Conservation (phyloP, 2,797 vertebrate genomes). For the Rhyacichthys aspro region DNA sequence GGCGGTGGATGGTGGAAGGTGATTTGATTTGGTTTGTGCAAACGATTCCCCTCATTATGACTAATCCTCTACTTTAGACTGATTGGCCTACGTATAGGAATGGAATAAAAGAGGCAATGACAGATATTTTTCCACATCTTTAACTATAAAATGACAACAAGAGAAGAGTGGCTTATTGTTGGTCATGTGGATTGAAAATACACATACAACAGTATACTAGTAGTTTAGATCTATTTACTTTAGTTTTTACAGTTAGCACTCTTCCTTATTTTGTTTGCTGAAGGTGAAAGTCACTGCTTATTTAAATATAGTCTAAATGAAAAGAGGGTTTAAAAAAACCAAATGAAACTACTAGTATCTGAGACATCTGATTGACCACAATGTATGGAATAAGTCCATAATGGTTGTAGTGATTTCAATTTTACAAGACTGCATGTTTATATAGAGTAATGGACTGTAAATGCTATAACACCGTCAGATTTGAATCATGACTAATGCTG, state of each 20-base stretch:
- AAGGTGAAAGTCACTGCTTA: too few species aligned
- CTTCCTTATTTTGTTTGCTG: too few species aligned
- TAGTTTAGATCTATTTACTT: too few species aligned
- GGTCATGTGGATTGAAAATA: neutral
- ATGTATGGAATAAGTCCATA: conserved; percentile 33
- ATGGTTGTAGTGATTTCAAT: conserved; percentile 32
- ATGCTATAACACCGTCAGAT: conserved; percentile 14
- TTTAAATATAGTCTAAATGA: too few species aligned
- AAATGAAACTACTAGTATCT: neutral
- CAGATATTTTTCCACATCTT: conserved; percentile 63
- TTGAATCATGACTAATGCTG: conserved; percentile 34
- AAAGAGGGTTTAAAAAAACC: too few species aligned
- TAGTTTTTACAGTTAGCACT: too few species aligned
- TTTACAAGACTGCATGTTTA: conserved; percentile 54
- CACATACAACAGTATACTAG: too few species aligned
- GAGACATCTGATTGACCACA: conserved; percentile 15
- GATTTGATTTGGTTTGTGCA: conserved; percentile 62
- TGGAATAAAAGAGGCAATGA: conserved; percentile 63
- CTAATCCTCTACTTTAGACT: conserved; percentile 62
- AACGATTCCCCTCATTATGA: conserved; percentile 54
- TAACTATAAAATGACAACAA: conserved; percentile 45
- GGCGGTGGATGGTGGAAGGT: conserved; percentile 29
- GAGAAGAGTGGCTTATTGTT: conserved; percentile 32
- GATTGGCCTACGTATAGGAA: conserved; percentile 55
- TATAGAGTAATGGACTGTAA: conserved; percentile 28